Percentiles rank a stretch among this genome's conserved stretches.
phyloP scores from a whole-genome alignment of 2,888 invertebrate genomes.

The Lordiphosa fenestrarum region DNA sequence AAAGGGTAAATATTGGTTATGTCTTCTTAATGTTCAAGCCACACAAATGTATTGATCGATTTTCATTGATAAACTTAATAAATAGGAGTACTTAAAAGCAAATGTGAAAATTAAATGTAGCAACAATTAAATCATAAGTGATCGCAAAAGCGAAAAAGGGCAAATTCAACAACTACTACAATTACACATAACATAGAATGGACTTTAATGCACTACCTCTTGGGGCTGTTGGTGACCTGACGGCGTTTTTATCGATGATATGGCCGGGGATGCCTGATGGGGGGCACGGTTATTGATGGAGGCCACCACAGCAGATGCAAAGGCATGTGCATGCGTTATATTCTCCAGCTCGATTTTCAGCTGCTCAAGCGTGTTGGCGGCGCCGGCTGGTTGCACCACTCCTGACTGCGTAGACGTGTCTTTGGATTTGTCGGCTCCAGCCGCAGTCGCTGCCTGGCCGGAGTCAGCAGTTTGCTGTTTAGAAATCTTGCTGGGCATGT shows the following conservation, averaged over 20 bases:
- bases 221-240: conserved; percentile 50
- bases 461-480: conserved; percentile 19
- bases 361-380: conserved; percentile 82
- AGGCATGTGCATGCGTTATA: conserved; percentile 82
- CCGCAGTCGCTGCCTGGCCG: conserved; percentile 1
- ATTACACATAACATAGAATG: conserved; percentile 34
- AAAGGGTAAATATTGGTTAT: no score
- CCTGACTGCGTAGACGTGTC: conserved; percentile 37
- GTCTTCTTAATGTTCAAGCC: no score
- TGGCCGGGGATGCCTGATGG: conserved; percentile 58
- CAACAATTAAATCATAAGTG: not conserved
- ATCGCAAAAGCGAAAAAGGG: conserved; percentile 4
- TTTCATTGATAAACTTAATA: no score
- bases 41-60: no score
- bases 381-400: conserved; percentile 42
- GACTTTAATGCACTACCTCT: conserved; percentile 51
- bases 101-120: no score
- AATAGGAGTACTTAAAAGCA: no score
- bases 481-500: conserved; percentile 50
- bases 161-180: conserved; percentile 8
- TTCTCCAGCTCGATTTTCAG: conserved; percentile 83
- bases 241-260: conserved; percentile 50
- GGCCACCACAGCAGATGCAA: conserved; percentile 71
- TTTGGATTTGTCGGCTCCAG: conserved; percentile 46
- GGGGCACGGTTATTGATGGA: conserved; percentile 56